Percentiles rank a stretch among this genome's conserved stretches.
Conservation (phyloP, 2,797 vertebrate genomes). For the Eutrigla gurnardus region DNA sequence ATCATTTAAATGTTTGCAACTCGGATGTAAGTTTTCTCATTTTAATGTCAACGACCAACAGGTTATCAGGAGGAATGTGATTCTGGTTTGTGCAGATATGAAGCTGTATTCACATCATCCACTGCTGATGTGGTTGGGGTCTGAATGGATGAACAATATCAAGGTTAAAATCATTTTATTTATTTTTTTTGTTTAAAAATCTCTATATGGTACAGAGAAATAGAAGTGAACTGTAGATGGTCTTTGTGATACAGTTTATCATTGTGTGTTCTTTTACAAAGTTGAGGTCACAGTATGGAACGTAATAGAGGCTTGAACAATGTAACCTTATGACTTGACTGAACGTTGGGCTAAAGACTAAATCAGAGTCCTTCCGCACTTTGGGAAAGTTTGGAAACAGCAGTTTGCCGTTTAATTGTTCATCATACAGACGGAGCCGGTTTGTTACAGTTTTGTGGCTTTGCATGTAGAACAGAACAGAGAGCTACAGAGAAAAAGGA, state of each 20-base stretch:
- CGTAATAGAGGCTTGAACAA: not conserved
- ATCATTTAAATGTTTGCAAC: slow-evolving; percentile 14
- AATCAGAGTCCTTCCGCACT: slow-evolving; percentile 2
- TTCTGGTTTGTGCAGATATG: slow-evolving; percentile 12
- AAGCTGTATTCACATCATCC: slow-evolving; percentile 4
- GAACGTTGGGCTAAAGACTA: not conserved
- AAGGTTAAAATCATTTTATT: slow-evolving; percentile 7
- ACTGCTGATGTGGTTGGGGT: slow-evolving; percentile 4
- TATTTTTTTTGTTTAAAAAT: too few relatives aligned
- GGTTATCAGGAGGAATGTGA: slow-evolving; percentile 9
- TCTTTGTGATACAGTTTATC: not conserved
- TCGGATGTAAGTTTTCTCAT: not conserved
- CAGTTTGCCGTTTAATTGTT: slow-evolving; percentile 25
- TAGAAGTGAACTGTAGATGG: not conserved
- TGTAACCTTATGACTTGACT: not conserved
- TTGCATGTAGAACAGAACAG: slow-evolving; percentile 9
- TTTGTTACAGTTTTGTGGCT: slow-evolving; percentile 11
- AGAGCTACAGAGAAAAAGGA: slow-evolving; percentile 30
- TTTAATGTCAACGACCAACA: slow-evolving; percentile 20
- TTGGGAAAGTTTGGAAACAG: slow-evolving; percentile 30
- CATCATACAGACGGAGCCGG: slow-evolving; percentile 18
- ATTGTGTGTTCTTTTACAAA: slow-evolving; percentile 7
- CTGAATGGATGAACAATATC: not conserved
- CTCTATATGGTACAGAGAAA: not conserved
- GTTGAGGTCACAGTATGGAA: not conserved